Evolutionary conservation across 2,113 vertebrate genomes (phyloP).

Genomic region (Apaloderma vittatum): DNA sequence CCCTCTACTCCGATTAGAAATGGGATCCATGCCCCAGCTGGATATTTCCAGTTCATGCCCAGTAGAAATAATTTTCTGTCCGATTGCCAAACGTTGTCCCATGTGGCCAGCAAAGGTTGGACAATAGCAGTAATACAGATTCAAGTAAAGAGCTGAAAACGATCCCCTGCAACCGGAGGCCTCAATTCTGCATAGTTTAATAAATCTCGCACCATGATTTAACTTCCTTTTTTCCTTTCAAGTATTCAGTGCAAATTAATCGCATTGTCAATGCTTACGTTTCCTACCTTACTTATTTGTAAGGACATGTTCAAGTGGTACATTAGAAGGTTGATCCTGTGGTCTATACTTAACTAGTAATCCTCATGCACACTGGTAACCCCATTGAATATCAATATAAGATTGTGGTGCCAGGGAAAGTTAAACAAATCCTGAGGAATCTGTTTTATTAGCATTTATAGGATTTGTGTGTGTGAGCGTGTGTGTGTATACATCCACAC

Average conservation of each 20-base stretch:
- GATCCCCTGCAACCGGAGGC: slow-evolving; percentile 43
- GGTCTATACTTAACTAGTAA: background rate
- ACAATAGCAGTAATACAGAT: slow-evolving; percentile 59
- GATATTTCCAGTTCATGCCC: slow-evolving; percentile 58
- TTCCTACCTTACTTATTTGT: slow-evolving; percentile 12
- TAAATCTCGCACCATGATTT: slow-evolving; percentile 10
- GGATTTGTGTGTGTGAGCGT: slow-evolving; percentile 55
- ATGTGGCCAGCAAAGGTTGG: slow-evolving; percentile 47
- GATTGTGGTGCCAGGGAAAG: slow-evolving; percentile 19
- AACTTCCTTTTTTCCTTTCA: slow-evolving; percentile 50
- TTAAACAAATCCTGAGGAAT: slow-evolving; percentile 58
- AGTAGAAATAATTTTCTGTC: slow-evolving; percentile 50
- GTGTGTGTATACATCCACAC: slow-evolving; percentile 24
- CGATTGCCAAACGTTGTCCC: slow-evolving; percentile 36
- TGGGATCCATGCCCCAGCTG: slow-evolving; percentile 18
- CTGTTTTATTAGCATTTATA: slow-evolving; percentile 64
- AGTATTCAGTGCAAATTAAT: background rate
- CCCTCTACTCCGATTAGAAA: slow-evolving; percentile 15
- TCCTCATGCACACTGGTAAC: slow-evolving; percentile 3
- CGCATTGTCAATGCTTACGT: background rate
- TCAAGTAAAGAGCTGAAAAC: slow-evolving; percentile 60
- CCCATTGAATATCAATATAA: background rate
- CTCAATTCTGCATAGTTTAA: slow-evolving; percentile 34
- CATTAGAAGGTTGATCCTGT: background rate
- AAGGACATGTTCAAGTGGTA: slow-evolving; percentile 18